Percentiles rank a stretch among this genome's conserved stretches.
Evolutionary conservation across 2,113 vertebrate species (phyloP).

Genomic region (Sander lucioperca): DNA sequence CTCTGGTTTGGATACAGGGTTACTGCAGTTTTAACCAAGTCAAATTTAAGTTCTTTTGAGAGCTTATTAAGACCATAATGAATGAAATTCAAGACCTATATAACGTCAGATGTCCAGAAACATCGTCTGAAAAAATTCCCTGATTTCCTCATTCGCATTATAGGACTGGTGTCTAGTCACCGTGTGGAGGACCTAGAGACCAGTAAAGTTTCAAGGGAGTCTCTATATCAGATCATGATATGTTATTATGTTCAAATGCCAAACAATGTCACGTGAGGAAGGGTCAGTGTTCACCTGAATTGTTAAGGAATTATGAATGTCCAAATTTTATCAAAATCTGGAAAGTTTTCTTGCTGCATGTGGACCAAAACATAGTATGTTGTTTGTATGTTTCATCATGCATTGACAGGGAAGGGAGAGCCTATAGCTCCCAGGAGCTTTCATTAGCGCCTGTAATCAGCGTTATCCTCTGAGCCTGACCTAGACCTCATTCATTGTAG

Average conservation of each 20-base stretch:
- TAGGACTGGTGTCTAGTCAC: no score
- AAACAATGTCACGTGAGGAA: background rate
- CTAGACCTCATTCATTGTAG: no score
- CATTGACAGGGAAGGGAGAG: background rate
- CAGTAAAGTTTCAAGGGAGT: background rate
- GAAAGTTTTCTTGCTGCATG: background rate
- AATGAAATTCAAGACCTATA: no score
- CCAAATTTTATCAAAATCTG: no score
- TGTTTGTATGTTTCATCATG: background rate
- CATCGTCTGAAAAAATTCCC: no score
- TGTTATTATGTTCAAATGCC: background rate
- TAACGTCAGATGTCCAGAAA: no score
- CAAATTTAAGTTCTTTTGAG: no score
- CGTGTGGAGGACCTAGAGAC: no score
- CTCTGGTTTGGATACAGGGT: no score
- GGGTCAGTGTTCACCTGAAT: background rate
- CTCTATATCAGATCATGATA: background rate
- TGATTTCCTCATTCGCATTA: no score
- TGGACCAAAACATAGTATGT: background rate
- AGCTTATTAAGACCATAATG: no score
- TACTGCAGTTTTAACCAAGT: no score
- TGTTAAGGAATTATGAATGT: background rate
- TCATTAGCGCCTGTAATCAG: constrained; percentile 8
- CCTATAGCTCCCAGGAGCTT: constrained; percentile 10
- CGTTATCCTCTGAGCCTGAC: background rate